Evolutionary conservation across 2,888 invertebrate genomes (phyloP).

Genomic region (Papilio elwesi): DNA sequence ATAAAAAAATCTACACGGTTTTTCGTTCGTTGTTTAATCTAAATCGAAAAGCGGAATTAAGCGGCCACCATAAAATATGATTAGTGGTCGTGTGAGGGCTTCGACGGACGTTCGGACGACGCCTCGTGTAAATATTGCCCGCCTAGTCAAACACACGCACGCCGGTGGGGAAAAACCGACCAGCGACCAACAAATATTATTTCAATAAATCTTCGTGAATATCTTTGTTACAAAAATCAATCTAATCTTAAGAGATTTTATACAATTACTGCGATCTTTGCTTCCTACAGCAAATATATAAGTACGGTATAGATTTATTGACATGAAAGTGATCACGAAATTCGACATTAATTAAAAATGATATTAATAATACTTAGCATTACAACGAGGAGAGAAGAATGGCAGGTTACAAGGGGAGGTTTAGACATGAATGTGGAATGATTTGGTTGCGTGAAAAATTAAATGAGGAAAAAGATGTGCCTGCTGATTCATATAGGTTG

Average conservation of each 20-base stretch:
- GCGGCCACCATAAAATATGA: slow-evolving; percentile 78
- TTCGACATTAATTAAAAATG: too few species aligned
- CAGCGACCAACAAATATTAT: slow-evolving; percentile 65
- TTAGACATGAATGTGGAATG: too few species aligned
- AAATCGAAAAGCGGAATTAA: slow-evolving; percentile 66
- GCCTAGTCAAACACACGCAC: slow-evolving; percentile 67
- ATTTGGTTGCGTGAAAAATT: too few species aligned
- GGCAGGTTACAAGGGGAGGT: too few species aligned
- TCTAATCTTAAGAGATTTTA: slow-evolving; percentile 17
- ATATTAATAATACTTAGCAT: too few species aligned
- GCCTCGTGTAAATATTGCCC: slow-evolving; percentile 66
- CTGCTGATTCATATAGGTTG: too few species aligned
- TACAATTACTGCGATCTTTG: background rate
- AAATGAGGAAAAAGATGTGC: too few species aligned
- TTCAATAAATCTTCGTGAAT: slow-evolving; percentile 54
- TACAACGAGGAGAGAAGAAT: too few species aligned
- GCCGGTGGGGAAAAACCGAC: slow-evolving; percentile 51
- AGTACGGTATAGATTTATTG: too few species aligned
- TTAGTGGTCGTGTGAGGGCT: slow-evolving; percentile 71
- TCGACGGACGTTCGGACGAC: slow-evolving; percentile 57
- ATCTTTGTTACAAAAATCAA: slow-evolving; percentile 39
- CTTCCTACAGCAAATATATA: background rate
- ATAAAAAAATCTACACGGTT: slow-evolving; percentile 46
- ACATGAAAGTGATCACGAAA: too few species aligned
- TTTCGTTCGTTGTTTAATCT: slow-evolving; percentile 66